phyloP scores from a whole-genome alignment of 2,113 vertebrate genomes.

The Tinamus guttatus region DNA sequence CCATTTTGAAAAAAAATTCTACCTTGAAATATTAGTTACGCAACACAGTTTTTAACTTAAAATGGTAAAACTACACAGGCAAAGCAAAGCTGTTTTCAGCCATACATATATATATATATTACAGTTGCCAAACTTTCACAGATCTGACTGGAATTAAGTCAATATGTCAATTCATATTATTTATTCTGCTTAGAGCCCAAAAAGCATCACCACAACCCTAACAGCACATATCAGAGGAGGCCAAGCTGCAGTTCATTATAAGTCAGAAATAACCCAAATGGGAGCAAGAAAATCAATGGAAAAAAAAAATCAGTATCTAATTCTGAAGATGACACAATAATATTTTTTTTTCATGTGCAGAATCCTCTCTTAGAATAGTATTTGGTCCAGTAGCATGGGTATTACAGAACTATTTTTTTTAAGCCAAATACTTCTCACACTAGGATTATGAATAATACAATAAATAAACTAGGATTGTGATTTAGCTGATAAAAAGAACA shows the following conservation, averaged over 20 bases:
- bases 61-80: neutral
- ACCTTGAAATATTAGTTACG: neutral
- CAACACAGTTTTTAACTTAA: neutral
- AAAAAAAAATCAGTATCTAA: no score
- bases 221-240: neutral
- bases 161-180: neutral
- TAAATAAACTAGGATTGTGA: neutral
- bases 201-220: neutral
- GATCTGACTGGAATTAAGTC: neutral
- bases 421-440: neutral
- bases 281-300: neutral
- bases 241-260: neutral
- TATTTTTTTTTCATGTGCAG: neutral
- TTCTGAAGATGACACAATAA: neutral
- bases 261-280: neutral
- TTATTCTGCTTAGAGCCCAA: neutral
- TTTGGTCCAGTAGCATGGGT: neutral
- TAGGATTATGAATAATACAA: neutral
- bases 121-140: neutral
- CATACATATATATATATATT: neutral
- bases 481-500: neutral
- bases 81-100: neutral
- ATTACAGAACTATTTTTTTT: neutral
- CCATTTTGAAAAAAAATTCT: neutral
- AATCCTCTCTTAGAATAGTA: neutral